Evolutionary conservation across 2,797 vertebrate genomes (phyloP).

Genomic region (Danio kyathit): DNA sequence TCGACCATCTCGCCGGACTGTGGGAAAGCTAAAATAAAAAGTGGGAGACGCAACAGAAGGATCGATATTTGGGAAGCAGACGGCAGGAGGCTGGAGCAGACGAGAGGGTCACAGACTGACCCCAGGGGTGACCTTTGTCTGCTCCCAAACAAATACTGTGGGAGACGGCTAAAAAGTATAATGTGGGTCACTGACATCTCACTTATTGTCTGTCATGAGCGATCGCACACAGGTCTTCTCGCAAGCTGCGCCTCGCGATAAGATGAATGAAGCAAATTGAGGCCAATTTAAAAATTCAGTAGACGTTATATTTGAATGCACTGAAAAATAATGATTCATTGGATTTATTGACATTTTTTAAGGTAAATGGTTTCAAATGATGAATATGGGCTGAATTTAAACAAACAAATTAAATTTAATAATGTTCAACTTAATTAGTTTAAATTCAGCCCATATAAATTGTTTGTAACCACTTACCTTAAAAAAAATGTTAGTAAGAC

Average conservation of each 20-base stretch:
- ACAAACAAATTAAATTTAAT: too few relatives aligned
- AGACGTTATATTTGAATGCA: background rate
- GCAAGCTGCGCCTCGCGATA: background rate
- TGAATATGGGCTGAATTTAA: too few relatives aligned
- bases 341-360: too few relatives aligned
- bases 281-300: background rate
- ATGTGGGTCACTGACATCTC: constrained; percentile 31
- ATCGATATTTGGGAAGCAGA: constrained; percentile 53
- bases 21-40: constrained; percentile 38
- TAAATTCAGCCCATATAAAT: too few relatives aligned
- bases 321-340: too few relatives aligned
- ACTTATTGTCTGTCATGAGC: constrained; percentile 13
- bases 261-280: background rate
- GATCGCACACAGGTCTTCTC: background rate
- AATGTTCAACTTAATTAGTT: too few relatives aligned
- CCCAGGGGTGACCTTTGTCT: constrained; percentile 50
- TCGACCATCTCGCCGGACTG: constrained; percentile 2
- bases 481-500: too few relatives aligned
- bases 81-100: constrained; percentile 34
- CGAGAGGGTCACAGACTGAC: constrained; percentile 42
- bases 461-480: too few relatives aligned
- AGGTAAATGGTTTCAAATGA: too few relatives aligned
- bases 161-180: constrained; percentile 22
- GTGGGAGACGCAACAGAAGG: constrained; percentile 41
- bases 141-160: constrained; percentile 37